Base-by-base conservation (phyloP, 2,797 vertebrate species). In the Champsocephalus esox region DNA sequence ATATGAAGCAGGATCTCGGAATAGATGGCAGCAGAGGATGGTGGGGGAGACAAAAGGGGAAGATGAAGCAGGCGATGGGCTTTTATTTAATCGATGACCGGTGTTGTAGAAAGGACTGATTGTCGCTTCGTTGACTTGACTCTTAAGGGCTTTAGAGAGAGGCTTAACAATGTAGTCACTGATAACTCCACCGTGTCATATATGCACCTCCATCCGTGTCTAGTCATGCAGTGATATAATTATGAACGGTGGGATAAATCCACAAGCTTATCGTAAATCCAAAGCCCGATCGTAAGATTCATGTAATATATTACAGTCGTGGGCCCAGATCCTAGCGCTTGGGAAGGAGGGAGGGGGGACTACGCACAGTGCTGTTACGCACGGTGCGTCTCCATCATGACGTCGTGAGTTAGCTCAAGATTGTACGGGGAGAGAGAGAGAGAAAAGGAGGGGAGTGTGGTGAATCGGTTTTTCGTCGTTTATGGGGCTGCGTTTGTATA, bases 321-420 rank as follows among this genome's bases (percentile, higher is more conserved):
- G 73, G 59, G 72, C 69, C 78, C 34, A 21, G 59, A 80, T 60
- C 63, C 65, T 50, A 21, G 49, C 54, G 58, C 14, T 82, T n/a
- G 59, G 49, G 10, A 14, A 41, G 43, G 48, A 38, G 45, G 3
- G 16, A 19, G 4, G 32, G 46, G 5, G 11, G 3, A 3, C 13
- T n/a, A 63, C 21, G 21, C 21, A 21, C 21, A 2, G 21, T 21
- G 50, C 64, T 70, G 90, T 90, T 89, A 93, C 88, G 93, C 90
- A 92, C 89, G 71, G 83, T 70, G 86, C 92, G 92, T 93, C 89
- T 92, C 89, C 88, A 87, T 89, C 86, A 89, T 93, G 92, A 95
- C 94, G 94, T 94, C 90, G 91, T 79, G 92, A 91, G 88, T 92
- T 86, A 93, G 92, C 91, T 87, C 70, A 77, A 89, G 92, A 90